A percentile compares a stretch with the other conserved stretches of the same genome.
phyloP scores from a whole-genome alignment of 2,888 invertebrate genomes.

The Hypsopygia costalis region DNA sequence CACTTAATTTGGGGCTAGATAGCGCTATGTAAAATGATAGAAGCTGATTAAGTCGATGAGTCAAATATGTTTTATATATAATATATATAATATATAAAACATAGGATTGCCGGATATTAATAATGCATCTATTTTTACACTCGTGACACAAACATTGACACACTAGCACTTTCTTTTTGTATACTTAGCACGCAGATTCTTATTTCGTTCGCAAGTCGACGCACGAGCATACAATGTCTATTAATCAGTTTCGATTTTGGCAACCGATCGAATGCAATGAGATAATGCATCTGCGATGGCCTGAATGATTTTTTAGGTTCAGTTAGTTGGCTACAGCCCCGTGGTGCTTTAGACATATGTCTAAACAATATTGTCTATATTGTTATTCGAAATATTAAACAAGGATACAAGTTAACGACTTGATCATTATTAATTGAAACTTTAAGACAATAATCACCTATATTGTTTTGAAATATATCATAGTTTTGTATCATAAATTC shows the following conservation, averaged over 20 bases:
- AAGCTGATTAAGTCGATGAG: too few relatives aligned
- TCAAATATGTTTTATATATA: too few relatives aligned
- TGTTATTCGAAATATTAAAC: too few relatives aligned
- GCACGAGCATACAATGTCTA: conserved; percentile 31
- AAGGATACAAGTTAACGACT: too few relatives aligned
- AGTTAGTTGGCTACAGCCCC: not conserved
- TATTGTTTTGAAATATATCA: too few relatives aligned
- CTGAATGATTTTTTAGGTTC: conserved; percentile 5
- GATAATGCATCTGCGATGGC: conserved; percentile 20
- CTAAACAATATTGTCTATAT: too few relatives aligned
- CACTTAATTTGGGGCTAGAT: too few relatives aligned
- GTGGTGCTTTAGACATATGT: not conserved
- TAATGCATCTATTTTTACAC: conserved; percentile 30
- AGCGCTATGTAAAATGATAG: too few relatives aligned
- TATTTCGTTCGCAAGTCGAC: conserved; percentile 31
- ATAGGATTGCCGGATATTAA: conserved; percentile 27
- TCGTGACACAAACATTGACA: conserved; percentile 59
- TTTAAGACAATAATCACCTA: too few relatives aligned
- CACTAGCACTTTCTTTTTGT: conserved; percentile 43
- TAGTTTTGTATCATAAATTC: too few relatives aligned
- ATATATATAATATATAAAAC: conserved; percentile 35
- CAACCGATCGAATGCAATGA: conserved; percentile 28
- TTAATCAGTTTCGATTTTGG: conserved; percentile 50
- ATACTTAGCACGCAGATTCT: conserved; percentile 23
- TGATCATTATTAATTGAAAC: too few relatives aligned